These are phyloP conservation scores for Bruchidius siliquastri DNA, from an alignment of 2,888 invertebrate genomes.

Conservation along the genomic window DNA sequence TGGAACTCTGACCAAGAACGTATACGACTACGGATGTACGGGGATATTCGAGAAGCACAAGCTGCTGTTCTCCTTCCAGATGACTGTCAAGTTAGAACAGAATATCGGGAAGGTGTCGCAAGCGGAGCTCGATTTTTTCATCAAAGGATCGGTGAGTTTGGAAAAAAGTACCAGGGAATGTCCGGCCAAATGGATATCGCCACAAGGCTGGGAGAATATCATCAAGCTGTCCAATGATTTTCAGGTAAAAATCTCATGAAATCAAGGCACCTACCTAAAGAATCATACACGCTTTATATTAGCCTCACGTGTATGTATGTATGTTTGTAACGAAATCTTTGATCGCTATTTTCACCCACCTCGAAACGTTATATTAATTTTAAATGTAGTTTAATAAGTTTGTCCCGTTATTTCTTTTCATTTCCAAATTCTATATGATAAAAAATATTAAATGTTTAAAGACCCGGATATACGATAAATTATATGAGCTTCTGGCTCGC, in stretches of 20 bases:
- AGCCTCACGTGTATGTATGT: no score
- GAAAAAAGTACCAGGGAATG: conserved; percentile 65
- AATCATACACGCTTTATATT: no score
- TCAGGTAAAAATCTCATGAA: conserved; percentile 35
- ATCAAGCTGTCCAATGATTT: conserved; percentile 68
- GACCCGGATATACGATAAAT: no score
- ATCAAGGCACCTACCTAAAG: no score
- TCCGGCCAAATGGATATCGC: conserved; percentile 69
- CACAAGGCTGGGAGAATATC: conserved; percentile 80
- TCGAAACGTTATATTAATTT: no score
- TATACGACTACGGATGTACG: conserved; percentile 89
- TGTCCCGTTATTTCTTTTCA: no score
- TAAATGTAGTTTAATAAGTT: no score
- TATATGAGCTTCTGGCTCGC: no score
- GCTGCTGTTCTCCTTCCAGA: conserved; percentile 85
- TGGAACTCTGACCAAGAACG: conserved; percentile 77
- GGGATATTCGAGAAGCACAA: conserved; percentile 91
- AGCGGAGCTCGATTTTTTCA: conserved; percentile 81
- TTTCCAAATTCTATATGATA: no score
- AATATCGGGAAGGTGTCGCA: conserved; percentile 61
- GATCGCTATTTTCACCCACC: no score
- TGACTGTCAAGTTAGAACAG: conserved; percentile 77
- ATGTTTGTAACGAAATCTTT: no score
- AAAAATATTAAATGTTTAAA: no score
- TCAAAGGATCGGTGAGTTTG: conserved; percentile 70